These are phyloP conservation scores for Raja brachyura DNA, from an alignment of 2,113 vertebrate genomes.

Conservation along the genomic window DNA sequence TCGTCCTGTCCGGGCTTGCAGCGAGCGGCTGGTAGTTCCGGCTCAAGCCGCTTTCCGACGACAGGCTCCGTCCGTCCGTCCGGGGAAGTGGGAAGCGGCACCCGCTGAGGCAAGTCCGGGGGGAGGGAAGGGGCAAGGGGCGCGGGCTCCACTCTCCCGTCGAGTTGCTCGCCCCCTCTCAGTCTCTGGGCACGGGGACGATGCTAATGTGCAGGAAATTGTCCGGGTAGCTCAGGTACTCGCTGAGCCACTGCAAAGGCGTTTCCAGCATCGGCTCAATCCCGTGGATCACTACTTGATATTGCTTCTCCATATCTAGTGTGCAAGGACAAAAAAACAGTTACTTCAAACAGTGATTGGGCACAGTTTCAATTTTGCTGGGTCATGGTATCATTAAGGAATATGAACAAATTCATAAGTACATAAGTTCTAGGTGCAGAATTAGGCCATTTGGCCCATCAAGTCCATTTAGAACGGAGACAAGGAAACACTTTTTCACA, in stretches of 20 bases:
- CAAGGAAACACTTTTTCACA: too few species aligned
- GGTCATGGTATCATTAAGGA: too few species aligned
- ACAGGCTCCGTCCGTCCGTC: too few species aligned
- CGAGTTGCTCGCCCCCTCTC: slow-evolving; percentile 59
- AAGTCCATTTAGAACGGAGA: too few species aligned
- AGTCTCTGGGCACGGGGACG: slow-evolving; percentile 76
- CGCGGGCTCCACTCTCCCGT: slow-evolving; percentile 36
- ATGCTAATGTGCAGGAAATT: slow-evolving; percentile 97
- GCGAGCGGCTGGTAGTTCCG: slow-evolving; percentile 48
- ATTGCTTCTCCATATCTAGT: slow-evolving; percentile 80
- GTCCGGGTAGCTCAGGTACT: slow-evolving; percentile 96
- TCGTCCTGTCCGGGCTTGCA: slow-evolving; percentile 58
- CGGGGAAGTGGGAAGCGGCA: slow-evolving; percentile 51
- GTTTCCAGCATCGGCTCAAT: slow-evolving; percentile 96
- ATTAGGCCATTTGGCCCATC: too few species aligned
- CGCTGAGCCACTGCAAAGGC: slow-evolving; percentile 93
- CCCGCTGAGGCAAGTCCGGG: slow-evolving; percentile 51
- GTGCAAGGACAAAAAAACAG: slow-evolving; percentile 56
- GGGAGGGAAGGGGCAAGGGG: background rate
- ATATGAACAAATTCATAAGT: background rate
- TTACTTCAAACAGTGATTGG: slow-evolving; percentile 40
- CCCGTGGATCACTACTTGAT: slow-evolving; percentile 91
- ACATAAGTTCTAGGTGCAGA: too few species aligned
- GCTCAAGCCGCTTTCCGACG: slow-evolving; percentile 48
- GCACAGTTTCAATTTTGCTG: background rate